Conservation (phyloP, 2,888 invertebrate genomes). For the Conus canariensis region DNA sequence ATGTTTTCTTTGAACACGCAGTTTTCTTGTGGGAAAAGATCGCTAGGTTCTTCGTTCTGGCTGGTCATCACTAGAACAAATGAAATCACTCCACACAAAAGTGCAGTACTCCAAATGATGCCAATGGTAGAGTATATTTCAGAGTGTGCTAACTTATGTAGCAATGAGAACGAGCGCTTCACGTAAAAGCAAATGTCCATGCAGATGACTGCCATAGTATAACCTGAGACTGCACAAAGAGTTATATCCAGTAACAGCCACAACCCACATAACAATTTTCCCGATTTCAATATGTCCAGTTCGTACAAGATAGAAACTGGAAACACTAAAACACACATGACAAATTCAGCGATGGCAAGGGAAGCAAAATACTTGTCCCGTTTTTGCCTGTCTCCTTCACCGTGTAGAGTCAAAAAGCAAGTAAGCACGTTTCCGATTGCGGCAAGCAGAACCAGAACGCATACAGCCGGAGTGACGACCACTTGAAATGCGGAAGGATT, state of each 20-base stretch:
- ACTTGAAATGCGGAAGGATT: neutral
- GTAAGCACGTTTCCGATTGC: slow-evolving; percentile 33
- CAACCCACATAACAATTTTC: neutral
- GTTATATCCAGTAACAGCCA: slow-evolving; percentile 25
- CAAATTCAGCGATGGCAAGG: slow-evolving; percentile 20
- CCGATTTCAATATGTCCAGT: neutral
- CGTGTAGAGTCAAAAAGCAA: slow-evolving; percentile 8
- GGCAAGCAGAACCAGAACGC: slow-evolving; percentile 11
- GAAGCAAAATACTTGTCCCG: slow-evolving; percentile 31
- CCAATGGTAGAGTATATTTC: neutral
- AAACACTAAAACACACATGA: slow-evolving; percentile 35
- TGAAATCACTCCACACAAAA: neutral
- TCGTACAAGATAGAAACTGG: slow-evolving; percentile 9
- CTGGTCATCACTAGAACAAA: neutral
- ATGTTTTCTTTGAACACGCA: slow-evolving; percentile 23
- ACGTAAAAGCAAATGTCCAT: slow-evolving; percentile 35
- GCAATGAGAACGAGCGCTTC: neutral
- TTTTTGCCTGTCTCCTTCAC: neutral
- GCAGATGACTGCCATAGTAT: slow-evolving; percentile 33
- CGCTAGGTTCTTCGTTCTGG: neutral
- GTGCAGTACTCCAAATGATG: neutral
- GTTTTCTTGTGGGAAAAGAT: neutral
- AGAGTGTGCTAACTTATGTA: slow-evolving; percentile 1
- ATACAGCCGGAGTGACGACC: neutral
- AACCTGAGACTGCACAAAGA: slow-evolving; percentile 30